Evolutionary conservation across 2,113 vertebrate genomes (phyloP), one percentile per base, ranked within the genome.

Genomic region (Hiodon tergisus): DNA sequence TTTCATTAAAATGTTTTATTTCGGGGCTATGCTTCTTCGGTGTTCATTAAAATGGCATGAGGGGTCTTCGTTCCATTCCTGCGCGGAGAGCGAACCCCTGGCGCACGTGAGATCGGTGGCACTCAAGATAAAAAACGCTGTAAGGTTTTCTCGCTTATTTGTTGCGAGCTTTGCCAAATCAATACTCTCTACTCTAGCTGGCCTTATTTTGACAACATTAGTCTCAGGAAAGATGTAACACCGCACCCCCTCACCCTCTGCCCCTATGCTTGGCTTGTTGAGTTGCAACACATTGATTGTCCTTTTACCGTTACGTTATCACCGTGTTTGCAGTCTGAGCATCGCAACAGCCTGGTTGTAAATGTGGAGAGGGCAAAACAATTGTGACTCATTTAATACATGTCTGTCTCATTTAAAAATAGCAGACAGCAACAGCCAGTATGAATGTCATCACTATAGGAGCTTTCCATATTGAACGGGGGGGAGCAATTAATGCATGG

Each of bases 311-410:
- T 57, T 16, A 47, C 62, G 11, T 50, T 53, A 72, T 78, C n/a
- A n/a, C 2, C 11, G 46, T 14, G 16, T 7, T 47, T 60, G 52
- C 58, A 66, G 73, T 17, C 69, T 76, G 78, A 60, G 58, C 9
- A 11, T 73, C 75, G 53, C 11, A 61, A 68, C 70, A 73, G 59
- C n/a, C 17, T 13, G 48, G 53, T 46, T 61, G 50, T 81, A 77
- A 77, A 75, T 78, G 73, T 72, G 62, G 60, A 55, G 60, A 50
- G 55, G 67, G 54, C 31, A 55, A 78, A 79, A 79, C 52, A 52
- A 53, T 70, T 53, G 66, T 54, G n/a, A 48, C 68, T 65, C 11
- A 52, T 74, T 77, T 69, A 78, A 76, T 62, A 31, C 48, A 68
- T 54, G 70, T 60, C 53, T 48, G 17, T 67, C 70, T 76, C 70